Percentiles rank a stretch among this genome's conserved stretches.
phyloP scores from a whole-genome alignment of 2,113 vertebrate genomes.

The Coregonus clupeaformis region DNA sequence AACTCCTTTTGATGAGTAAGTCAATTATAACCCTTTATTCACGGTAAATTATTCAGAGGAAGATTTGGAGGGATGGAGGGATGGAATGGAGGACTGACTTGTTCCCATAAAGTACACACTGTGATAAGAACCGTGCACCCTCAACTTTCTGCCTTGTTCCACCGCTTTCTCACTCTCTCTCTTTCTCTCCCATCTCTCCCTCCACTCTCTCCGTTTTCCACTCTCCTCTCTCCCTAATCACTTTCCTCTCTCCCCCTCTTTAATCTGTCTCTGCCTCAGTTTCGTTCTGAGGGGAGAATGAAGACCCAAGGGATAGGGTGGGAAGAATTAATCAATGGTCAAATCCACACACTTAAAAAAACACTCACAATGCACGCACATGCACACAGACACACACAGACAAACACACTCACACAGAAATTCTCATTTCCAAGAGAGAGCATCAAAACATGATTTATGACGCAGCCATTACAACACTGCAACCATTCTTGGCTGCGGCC shows the following conservation, averaged over 20 bases:
- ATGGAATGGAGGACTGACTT: too few relatives aligned
- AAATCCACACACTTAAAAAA: too few relatives aligned
- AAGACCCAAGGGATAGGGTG: neutral
- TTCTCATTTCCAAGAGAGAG: slow-evolving; percentile 44
- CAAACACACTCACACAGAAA: too few relatives aligned
- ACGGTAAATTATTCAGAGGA: too few relatives aligned
- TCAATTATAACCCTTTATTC: slow-evolving; percentile 61
- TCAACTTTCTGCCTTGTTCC: slow-evolving; percentile 27
- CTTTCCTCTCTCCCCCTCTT: neutral
- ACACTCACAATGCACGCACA: neutral
- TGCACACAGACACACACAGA: too few relatives aligned
- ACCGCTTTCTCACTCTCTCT: slow-evolving; percentile 23
- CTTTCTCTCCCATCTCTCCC: too few relatives aligned
- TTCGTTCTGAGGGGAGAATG: neutral
- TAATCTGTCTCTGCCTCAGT: neutral
- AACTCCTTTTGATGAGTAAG: slow-evolving; percentile 61
- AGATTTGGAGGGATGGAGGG: too few relatives aligned
- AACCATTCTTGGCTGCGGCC: slow-evolving; percentile 59
- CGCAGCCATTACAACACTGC: slow-evolving; percentile 64
- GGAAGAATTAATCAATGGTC: neutral
- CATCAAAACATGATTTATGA: slow-evolving; percentile 65
- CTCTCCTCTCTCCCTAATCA: slow-evolving; percentile 27
- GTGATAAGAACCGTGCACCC: slow-evolving; percentile 48
- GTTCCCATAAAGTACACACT: slow-evolving; percentile 55
- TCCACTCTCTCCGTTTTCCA: slow-evolving; percentile 13